Conservation (phyloP, 2,888 invertebrate genomes). For the Isotomurus palustris region DNA sequence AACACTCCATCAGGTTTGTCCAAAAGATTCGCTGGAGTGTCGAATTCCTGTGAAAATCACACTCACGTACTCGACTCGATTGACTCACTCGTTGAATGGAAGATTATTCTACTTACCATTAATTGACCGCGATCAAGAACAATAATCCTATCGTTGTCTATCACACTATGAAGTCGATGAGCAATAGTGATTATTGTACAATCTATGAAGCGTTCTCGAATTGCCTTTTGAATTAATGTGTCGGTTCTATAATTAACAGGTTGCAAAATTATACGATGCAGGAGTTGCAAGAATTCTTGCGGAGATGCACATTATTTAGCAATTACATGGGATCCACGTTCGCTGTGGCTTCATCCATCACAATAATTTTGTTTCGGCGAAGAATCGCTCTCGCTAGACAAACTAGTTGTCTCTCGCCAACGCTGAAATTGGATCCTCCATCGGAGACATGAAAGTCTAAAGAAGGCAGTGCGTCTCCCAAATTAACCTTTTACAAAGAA, state of each 20-base stretch:
- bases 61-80: background rate
- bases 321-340: constrained; percentile 82
- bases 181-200: constrained; percentile 80
- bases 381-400: constrained; percentile 81
- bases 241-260: constrained; percentile 64
- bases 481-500: constrained; percentile 8
- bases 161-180: background rate
- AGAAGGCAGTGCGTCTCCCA: constrained; percentile 20
- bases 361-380: constrained; percentile 73
- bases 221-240: constrained; percentile 75
- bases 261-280: too few species aligned
- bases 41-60: constrained; percentile 1
- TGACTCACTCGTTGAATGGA: background rate
- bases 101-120: background rate
- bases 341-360: constrained; percentile 91
- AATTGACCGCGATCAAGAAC: background rate
- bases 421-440: constrained; percentile 26
- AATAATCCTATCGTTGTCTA: constrained; percentile 1
- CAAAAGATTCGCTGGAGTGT: background rate
- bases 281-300: too few species aligned
- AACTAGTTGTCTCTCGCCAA: constrained; percentile 28
- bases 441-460: constrained; percentile 21
- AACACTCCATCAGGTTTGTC: background rate
- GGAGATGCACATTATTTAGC: too few species aligned
- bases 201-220: constrained; percentile 69